Conservation (phyloP, 2,113 vertebrate species). For the Cynoglossus semilaevis region DNA sequence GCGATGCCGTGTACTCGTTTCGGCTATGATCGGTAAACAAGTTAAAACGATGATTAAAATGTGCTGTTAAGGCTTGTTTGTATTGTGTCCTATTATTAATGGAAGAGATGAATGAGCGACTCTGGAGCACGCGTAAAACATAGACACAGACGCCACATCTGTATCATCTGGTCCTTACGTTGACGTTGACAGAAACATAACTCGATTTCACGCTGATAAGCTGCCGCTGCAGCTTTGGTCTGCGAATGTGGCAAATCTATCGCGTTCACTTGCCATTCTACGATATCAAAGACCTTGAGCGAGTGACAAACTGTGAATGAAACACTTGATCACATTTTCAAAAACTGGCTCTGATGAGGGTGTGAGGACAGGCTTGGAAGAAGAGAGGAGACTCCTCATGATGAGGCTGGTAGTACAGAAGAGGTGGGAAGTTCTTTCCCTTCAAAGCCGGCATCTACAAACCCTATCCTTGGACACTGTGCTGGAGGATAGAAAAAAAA, state of each 20-base stretch:
- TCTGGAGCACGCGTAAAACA: not conserved
- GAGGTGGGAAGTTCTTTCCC: conserved; percentile 14
- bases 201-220: conserved; percentile 34
- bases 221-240: conserved; percentile 12
- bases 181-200: not conserved
- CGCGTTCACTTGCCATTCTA: conserved; percentile 33
- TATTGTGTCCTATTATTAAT: conserved; percentile 1
- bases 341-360: conserved; percentile 47
- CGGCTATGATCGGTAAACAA: not conserved
- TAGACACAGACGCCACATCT: conserved; percentile 3
- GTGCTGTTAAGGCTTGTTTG: too few relatives aligned
- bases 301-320: conserved; percentile 36
- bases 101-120: not conserved
- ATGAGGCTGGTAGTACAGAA: conserved; percentile 18
- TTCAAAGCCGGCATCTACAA: conserved; percentile 28
- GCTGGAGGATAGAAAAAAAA: conserved; percentile 32
- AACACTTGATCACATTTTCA: conserved; percentile 47
- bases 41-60: conserved; percentile 6
- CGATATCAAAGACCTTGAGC: conserved; percentile 42
- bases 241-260: conserved; percentile 32
- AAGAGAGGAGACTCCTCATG: conserved; percentile 22
- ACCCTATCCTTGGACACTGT: conserved; percentile 22
- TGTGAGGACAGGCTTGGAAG: conserved; percentile 30
- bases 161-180: not conserved
- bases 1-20: too few relatives aligned